phyloP scores from a whole-genome alignment of 1,140 invertebrate genomes.

The Nomia melanderi region DNA sequence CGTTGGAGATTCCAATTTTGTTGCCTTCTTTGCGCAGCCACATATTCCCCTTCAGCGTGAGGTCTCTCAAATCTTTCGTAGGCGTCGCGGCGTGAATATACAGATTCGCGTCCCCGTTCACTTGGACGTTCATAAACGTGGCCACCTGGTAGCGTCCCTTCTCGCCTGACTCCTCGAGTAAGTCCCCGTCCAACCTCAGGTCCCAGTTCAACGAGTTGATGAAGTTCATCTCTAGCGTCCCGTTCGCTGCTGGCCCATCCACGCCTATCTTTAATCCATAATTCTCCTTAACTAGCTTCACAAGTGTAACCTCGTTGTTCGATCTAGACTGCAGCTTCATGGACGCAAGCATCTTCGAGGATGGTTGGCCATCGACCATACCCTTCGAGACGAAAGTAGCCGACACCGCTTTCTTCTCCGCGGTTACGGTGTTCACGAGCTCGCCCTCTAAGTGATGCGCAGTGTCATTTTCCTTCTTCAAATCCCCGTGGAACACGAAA shows the following conservation, averaged over 20 bases:
- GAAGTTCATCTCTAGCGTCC: slow-evolving; percentile 57
- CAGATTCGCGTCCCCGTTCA: slow-evolving; percentile 70
- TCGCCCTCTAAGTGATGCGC: slow-evolving; percentile 64
- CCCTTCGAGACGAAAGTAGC: slow-evolving; percentile 36
- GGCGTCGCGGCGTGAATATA: slow-evolving; percentile 69
- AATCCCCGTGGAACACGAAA: slow-evolving; percentile 65
- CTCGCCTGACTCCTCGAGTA: neutral
- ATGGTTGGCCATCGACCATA: no score
- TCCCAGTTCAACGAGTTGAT: slow-evolving; percentile 75
- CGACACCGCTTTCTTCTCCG: slow-evolving; percentile 48
- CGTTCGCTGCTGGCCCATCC: slow-evolving; percentile 50
- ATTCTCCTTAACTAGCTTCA: slow-evolving; percentile 62
- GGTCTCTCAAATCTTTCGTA: slow-evolving; percentile 60
- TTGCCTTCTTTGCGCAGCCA: slow-evolving; percentile 64
- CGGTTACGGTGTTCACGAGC: slow-evolving; percentile 62
- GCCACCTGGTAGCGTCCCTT: slow-evolving; percentile 57
- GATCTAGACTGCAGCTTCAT: slow-evolving; percentile 48
- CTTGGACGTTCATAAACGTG: slow-evolving; percentile 71
- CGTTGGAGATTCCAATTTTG: slow-evolving; percentile 60
- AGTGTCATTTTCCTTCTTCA: slow-evolving; percentile 50
- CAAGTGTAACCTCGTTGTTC: slow-evolving; percentile 13
- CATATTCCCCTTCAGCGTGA: slow-evolving; percentile 68
- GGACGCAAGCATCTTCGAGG: slow-evolving; percentile 35
- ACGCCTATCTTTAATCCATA: slow-evolving; percentile 55
- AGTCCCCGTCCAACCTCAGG: slow-evolving; percentile 25